Percentiles rank a stretch among this genome's conserved stretches.
Conservation (phyloP, 2,797 vertebrate species). For the Coilia nasus region DNA sequence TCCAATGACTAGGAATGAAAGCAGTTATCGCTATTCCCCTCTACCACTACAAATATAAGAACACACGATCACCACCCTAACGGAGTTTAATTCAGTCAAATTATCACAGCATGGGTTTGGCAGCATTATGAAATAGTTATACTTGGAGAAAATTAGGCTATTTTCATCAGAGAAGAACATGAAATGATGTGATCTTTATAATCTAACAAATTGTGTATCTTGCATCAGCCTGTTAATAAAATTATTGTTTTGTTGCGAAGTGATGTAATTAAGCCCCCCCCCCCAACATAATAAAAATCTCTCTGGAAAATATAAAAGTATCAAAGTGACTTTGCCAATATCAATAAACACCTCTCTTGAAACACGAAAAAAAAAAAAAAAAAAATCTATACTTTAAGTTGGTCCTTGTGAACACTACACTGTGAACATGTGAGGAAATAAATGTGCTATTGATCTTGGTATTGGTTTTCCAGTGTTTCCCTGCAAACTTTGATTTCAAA, state of each 20-base stretch:
- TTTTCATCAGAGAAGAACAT: not conserved
- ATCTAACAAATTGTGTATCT: not conserved
- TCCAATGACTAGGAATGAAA: not conserved
- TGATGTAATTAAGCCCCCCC: not conserved
- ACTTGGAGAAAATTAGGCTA: not conserved
- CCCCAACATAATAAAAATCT: not conserved
- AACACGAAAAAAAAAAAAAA: not conserved
- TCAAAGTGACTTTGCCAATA: conserved; percentile 25
- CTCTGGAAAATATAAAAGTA: conserved; percentile 20
- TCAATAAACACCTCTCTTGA: conserved; percentile 23
- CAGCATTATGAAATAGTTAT: conserved; percentile 14
- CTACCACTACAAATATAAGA: not conserved
- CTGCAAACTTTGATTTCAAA: conserved; percentile 24
- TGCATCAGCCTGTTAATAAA: conserved; percentile 5
- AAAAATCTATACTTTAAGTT: conserved; percentile 17
- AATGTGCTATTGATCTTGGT: conserved; percentile 24
- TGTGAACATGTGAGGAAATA: conserved; percentile 23
- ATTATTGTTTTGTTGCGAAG: conserved; percentile 5
- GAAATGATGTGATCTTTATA: conserved; percentile 10
- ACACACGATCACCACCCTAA: not conserved
- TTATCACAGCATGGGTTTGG: conserved; percentile 14
- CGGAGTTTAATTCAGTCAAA: conserved; percentile 15
- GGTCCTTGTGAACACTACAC: conserved; percentile 22
- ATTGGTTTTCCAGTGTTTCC: conserved; percentile 27
- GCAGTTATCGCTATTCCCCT: not conserved